Evolutionary conservation across 2,888 invertebrate species (phyloP), one percentile per base, ranked within the genome.

Genomic region (Laothoe populi): DNA sequence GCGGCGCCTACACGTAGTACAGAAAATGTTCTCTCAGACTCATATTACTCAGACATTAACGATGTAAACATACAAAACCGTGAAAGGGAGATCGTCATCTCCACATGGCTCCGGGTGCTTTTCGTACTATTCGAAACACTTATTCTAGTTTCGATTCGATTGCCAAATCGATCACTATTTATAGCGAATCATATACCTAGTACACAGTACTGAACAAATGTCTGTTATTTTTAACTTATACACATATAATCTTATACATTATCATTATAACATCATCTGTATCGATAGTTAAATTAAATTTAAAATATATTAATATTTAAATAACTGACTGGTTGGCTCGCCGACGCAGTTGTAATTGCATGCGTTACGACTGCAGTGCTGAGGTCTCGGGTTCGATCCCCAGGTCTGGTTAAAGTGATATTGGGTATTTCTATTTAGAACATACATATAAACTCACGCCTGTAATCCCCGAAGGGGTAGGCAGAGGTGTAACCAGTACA

Each of bases 111-210:
- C 24, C 45, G 23, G 26, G 35, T 45, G 45, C 31, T 60, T 48
- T 16, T 38, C 23, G 24, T 38, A 49, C 24, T 57, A 26, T 57
- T 45, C 57, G 57, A 57, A 57, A 76, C 77, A 68, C 67, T 73
- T 77, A 72, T 71, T 77, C 78, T 74, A 75, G 73, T 81, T 80
- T 82, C 82, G 83, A 86, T 84, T 83, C 81, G 79, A 77, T 75
- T 79, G 88, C 87, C 88, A 88, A 88, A 86, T 87, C 82, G 80
- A 88, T 87, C 82, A 87, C 88, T 90, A 88, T 89, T 89, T 88
- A 86, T 88, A 89, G 63, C 42, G 61, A 57, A 61, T 42, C 46
- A 48, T 40, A 31, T 38, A 60, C 2, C 46, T 40, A 60, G n/a
- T n/a, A n/a, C n/a, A n/a, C 5, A 31, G 38, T 16, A 3, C 45